phyloP scores from a whole-genome alignment of 2,888 invertebrate genomes.

The Hemaris fuciformis region DNA sequence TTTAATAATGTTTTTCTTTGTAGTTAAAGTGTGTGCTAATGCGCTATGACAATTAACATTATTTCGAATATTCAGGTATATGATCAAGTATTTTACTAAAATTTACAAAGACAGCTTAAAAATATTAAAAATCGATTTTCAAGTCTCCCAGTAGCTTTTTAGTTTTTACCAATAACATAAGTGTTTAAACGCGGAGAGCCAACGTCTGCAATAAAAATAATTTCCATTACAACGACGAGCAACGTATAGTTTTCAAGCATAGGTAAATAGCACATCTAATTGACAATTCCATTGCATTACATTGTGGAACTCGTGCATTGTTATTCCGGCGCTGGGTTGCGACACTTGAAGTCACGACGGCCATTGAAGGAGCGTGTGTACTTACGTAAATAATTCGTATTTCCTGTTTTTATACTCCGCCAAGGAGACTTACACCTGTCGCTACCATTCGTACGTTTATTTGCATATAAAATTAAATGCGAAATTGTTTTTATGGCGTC shows the following conservation, averaged over 20 bases:
- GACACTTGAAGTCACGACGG: neutral
- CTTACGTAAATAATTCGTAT: neutral
- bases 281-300: neutral
- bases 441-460: neutral
- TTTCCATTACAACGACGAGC: neutral
- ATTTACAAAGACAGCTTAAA: too few relatives aligned
- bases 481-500: neutral
- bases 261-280: neutral
- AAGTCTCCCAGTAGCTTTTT: too few relatives aligned
- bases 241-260: neutral
- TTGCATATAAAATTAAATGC: neutral
- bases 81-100: too few relatives aligned
- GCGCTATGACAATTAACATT: too few relatives aligned
- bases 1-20: too few relatives aligned
- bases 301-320: neutral
- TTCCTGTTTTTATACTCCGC: neutral
- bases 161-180: too few relatives aligned
- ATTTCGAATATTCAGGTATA: too few relatives aligned
- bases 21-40: too few relatives aligned
- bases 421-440: slow-evolving; percentile 1
- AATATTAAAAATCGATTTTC: too few relatives aligned
- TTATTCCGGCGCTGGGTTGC: neutral
- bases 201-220: too few relatives aligned
- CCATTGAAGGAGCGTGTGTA: neutral
- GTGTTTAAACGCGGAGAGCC: too few relatives aligned